Base-by-base conservation (phyloP, 2,888 invertebrate genomes). In the Chrysina gloriosa region DNA sequence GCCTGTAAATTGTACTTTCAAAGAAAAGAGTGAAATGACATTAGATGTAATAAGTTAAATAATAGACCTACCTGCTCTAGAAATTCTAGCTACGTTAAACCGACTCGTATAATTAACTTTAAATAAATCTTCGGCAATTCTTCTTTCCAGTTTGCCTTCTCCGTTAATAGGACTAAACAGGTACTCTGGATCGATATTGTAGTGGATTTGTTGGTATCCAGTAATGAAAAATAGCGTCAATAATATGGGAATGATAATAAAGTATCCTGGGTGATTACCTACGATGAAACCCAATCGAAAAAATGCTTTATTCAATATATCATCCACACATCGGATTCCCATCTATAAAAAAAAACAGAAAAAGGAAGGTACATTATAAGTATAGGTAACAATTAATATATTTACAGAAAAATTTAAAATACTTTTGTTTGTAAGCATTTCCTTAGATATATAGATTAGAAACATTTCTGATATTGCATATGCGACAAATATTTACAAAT, bases 121-220 rank as follows among this genome's bases (percentile, higher is more conserved):
- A 83, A 96, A 96, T 78, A 89, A 87, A 73, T 89, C 87, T 79
- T 96, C 95, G 9, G 95, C 93, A 61, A 94, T 88, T 23, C 90
- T 88, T 74, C 96, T 86, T 80, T 96, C 96, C 48, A 86, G 81
- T 83, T 94, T 94, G 9, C 94, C 95, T 74, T 92, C 92, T 0
- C 96, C 96, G 77, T 93, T 91, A 72, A 94, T 87, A 0, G 96
- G 96, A 34, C 95, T 94, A 85, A 96, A 96, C 14, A 96, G 86
- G 84, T 96, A 96, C 82, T 96, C 96, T 0, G 96, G 96, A 83
- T 96, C 96, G 84, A 95, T 95, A 85, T 95, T 94, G 84, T 95
- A 95, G 80, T 91, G 86, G 68, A 96, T 88, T 81, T 89, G 87
- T 84, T 96, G 96, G 83, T 92, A 94, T 61, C 96, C 96, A 21